A percentile compares a stretch with the other conserved stretches of the same genome.
These are phyloP conservation scores for Tetragonula clypearis DNA, from an alignment of 1,140 invertebrate species.

Conservation along the genomic window DNA sequence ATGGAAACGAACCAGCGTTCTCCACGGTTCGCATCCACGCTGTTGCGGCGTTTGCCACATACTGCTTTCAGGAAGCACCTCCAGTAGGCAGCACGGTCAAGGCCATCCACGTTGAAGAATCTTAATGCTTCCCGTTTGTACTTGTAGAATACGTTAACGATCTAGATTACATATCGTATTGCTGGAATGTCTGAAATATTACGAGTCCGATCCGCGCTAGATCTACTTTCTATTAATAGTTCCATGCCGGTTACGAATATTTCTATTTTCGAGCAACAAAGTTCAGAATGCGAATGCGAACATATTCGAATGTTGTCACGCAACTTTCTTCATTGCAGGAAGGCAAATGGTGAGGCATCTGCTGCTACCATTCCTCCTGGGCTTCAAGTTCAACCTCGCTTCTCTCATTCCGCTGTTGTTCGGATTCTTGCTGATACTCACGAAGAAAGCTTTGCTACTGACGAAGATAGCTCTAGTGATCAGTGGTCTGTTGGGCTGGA, in stretches of 20 bases:
- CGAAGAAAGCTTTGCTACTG: conserved; percentile 88
- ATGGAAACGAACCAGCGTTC: conserved; percentile 50
- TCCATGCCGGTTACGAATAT: not conserved
- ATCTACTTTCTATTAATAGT: not conserved
- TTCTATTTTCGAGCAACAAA: not conserved
- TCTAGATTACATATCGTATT: not conserved
- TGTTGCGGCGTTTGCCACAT: conserved; percentile 9
- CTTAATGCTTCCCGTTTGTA: not conserved
- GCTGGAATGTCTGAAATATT: conserved; percentile 10
- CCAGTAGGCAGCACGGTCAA: conserved; percentile 77
- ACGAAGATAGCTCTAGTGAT: conserved; percentile 87
- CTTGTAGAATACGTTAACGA: not conserved
- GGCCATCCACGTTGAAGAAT: conserved; percentile 46
- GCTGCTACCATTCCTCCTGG: conserved; percentile 87
- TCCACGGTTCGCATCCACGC: conserved; percentile 39
- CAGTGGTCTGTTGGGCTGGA: conserved; percentile 85
- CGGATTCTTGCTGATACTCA: conserved; percentile 85
- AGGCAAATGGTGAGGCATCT: conserved; percentile 86
- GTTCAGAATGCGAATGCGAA: not conserved
- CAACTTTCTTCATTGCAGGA: conserved; percentile 82
- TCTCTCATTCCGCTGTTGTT: conserved; percentile 88
- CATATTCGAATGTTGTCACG: not conserved
- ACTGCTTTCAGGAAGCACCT: conserved; percentile 60
- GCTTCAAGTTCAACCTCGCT: conserved; percentile 89
- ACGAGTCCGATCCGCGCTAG: not conserved